Evolutionary conservation across 1,140 invertebrate species (phyloP).

Genomic region (Drosophila kohkoa): DNA sequence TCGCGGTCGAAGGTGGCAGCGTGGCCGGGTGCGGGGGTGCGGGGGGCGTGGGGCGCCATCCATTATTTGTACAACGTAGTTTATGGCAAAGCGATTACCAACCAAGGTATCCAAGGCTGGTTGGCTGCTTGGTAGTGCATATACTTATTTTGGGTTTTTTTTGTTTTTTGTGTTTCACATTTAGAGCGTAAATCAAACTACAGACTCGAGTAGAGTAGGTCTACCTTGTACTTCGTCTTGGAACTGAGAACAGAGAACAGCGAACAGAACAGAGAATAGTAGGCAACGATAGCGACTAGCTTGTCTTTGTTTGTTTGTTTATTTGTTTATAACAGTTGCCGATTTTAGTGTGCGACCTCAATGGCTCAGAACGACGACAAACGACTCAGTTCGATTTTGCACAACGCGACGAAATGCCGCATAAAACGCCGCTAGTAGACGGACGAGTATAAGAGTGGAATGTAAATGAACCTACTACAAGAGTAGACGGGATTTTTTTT

Average conservation of each 20-base stretch:
- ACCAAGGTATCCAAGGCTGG: slow-evolving; percentile 61
- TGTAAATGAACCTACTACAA: neutral
- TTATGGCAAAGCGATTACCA: slow-evolving; percentile 18
- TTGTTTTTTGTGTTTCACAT: neutral
- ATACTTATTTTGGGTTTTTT: slow-evolving; percentile 50
- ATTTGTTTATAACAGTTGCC: slow-evolving; percentile 70
- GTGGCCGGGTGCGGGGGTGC: too few relatives aligned
- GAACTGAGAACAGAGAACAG: slow-evolving; percentile 26
- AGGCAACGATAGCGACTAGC: slow-evolving; percentile 46
- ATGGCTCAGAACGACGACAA: slow-evolving; percentile 7
- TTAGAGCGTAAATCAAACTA: slow-evolving; percentile 58
- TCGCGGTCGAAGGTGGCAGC: neutral
- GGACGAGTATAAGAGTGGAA: slow-evolving; percentile 10
- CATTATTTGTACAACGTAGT: neutral
- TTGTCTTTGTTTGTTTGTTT: slow-evolving; percentile 49
- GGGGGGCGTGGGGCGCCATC: neutral
- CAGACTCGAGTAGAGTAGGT: slow-evolving; percentile 38
- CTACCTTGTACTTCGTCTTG: slow-evolving; percentile 60
- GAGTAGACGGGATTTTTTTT: too few relatives aligned
- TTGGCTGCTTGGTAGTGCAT: slow-evolving; percentile 22
- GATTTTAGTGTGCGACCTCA: slow-evolving; percentile 36
- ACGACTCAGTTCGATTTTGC: slow-evolving; percentile 48
- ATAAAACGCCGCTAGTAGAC: slow-evolving; percentile 27
- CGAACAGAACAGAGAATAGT: too few relatives aligned
- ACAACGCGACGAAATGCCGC: slow-evolving; percentile 45